A percentile compares a stretch with the other conserved stretches of the same genome.
These are phyloP conservation scores for Schlechtendalia chinensis DNA, from an alignment of 1,140 invertebrate genomes.

Conservation along the genomic window DNA sequence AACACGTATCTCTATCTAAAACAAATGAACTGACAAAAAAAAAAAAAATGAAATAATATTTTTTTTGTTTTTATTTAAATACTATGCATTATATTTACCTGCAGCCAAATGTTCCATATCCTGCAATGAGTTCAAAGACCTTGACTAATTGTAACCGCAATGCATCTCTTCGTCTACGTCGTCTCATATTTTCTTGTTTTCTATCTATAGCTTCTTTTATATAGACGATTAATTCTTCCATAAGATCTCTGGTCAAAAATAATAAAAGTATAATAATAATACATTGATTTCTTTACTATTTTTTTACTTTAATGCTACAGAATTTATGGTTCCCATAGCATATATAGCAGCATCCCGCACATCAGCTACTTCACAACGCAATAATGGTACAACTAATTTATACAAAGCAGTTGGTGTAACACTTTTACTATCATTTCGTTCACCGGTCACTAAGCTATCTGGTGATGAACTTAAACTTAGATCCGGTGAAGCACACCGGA, in stretches of 20 bases:
- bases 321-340: conserved; percentile 90
- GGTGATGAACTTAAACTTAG: conserved; percentile 82
- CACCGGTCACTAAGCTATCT: conserved; percentile 76
- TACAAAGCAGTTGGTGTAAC: conserved; percentile 82
- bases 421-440: conserved; percentile 65
- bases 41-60: conserved; percentile 41
- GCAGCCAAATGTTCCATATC: conserved; percentile 86
- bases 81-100: conserved; percentile 61
- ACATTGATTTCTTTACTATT: not conserved
- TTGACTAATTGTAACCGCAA: conserved; percentile 87
- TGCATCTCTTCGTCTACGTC: conserved; percentile 84
- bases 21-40: conserved; percentile 70
- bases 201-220: conserved; percentile 95
- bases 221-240: conserved; percentile 89
- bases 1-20: conserved; percentile 77
- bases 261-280: not conserved
- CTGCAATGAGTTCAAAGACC: conserved; percentile 88
- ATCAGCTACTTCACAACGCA: conserved; percentile 83
- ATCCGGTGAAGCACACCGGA: conserved; percentile 89
- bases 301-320: conserved; percentile 84
- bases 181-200: conserved; percentile 93
- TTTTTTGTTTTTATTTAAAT: not conserved
- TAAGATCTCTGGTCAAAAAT: conserved; percentile 73
- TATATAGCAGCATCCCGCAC: conserved; percentile 89
- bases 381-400: conserved; percentile 83